Evolutionary conservation across 2,888 invertebrate genomes (phyloP).

Genomic region (Volucella inflata): DNA sequence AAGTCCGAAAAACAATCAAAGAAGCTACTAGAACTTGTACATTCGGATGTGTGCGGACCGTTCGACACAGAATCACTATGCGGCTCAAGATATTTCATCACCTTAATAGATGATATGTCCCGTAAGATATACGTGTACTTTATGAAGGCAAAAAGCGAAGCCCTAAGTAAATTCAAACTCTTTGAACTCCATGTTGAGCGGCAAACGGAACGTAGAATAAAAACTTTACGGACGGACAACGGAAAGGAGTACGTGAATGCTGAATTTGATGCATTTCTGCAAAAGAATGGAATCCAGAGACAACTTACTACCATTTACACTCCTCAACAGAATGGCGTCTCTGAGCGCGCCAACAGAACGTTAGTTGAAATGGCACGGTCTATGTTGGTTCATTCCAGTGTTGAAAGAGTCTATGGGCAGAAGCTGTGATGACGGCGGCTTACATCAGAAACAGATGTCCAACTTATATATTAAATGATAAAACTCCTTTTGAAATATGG

Average conservation of each 20-base stretch:
- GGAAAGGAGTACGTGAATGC: constrained; percentile 61
- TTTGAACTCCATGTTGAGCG: constrained; percentile 66
- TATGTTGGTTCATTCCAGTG: constrained; percentile 30
- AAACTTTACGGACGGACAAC: constrained; percentile 60
- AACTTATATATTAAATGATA: constrained; percentile 38
- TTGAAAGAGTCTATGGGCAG: constrained; percentile 50
- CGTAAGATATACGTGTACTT: constrained; percentile 64
- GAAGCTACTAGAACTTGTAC: constrained; percentile 45
- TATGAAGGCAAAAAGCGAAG: constrained; percentile 70
- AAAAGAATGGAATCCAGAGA: constrained; percentile 59
- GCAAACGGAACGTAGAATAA: constrained; percentile 66
- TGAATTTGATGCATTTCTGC: constrained; percentile 56
- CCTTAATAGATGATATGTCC: constrained; percentile 68
- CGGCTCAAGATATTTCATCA: constrained; percentile 68
- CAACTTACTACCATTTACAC: constrained; percentile 58
- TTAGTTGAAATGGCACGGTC: constrained; percentile 67
- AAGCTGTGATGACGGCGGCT: constrained; percentile 60
- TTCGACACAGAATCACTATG: constrained; percentile 59
- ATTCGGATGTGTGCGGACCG: constrained; percentile 72
- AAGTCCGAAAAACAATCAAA: constrained; percentile 39
- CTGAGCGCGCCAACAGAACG: constrained; percentile 63
- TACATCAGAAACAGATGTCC: constrained; percentile 62
- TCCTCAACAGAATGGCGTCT: constrained; percentile 69
- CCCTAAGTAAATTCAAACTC: constrained; percentile 55
- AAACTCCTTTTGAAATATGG: constrained; percentile 70